Conservation (phyloP, 2,797 vertebrate species). For the Micropoecilia bifurca region DNA sequence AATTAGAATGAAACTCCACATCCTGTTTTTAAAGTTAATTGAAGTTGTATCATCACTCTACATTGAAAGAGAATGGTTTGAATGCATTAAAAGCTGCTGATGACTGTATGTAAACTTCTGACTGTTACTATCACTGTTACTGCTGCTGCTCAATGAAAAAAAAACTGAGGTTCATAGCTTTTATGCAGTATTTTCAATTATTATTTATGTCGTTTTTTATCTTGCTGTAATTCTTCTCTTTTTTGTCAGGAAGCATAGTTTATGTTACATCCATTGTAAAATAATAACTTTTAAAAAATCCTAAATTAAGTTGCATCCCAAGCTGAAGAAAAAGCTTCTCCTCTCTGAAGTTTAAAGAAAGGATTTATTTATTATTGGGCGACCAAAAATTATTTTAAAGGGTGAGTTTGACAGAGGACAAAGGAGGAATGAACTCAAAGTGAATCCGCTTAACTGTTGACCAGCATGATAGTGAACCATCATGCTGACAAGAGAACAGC, state of each 20-base stretch:
- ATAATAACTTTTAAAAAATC: background rate
- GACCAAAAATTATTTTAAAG: background rate
- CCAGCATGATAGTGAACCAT: background rate
- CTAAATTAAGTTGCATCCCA: background rate
- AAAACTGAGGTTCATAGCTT: background rate
- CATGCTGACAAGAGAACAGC: background rate
- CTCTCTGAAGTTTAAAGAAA: background rate
- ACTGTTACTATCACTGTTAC: background rate
- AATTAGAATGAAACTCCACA: background rate
- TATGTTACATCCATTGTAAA: background rate
- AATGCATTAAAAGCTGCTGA: background rate
- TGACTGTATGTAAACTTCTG: background rate
- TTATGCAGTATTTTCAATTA: background rate
- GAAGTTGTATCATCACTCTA: background rate
- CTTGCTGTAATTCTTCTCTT: background rate
- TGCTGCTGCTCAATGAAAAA: no score
- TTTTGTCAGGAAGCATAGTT: background rate
- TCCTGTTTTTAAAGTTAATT: background rate
- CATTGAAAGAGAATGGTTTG: background rate
- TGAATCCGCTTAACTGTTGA: background rate
- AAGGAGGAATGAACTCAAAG: background rate
- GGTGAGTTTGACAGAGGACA: background rate
- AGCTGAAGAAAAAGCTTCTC: no score
- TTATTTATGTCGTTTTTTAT: background rate
- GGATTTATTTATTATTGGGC: background rate